These are phyloP conservation scores for Paratrypauchen microcephalus DNA, from an alignment of 2,797 vertebrate species.

Conservation along the genomic window DNA sequence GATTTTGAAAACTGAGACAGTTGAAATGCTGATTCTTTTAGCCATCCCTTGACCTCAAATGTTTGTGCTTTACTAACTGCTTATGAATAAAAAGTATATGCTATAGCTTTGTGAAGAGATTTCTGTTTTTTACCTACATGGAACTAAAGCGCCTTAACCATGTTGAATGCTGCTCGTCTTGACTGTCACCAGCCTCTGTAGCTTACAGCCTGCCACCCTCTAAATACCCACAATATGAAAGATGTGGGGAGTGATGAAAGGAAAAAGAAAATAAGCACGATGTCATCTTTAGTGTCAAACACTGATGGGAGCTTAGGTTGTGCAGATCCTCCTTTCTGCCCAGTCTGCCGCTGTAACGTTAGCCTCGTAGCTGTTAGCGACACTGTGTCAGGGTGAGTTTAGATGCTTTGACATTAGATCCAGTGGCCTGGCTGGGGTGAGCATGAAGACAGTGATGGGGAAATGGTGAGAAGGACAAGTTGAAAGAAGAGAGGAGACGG, in stretches of 20 bases:
- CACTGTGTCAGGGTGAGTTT: constrained; percentile 73
- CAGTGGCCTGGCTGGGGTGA: constrained; percentile 37
- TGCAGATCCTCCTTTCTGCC: constrained; percentile 46
- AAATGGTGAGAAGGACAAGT: constrained; percentile 46
- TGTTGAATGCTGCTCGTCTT: background rate
- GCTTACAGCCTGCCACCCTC: constrained; percentile 33
- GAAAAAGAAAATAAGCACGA: constrained; percentile 69
- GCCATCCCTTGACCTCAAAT: too few species aligned
- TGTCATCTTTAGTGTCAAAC: constrained; percentile 75
- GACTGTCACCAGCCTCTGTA: constrained; percentile 29
- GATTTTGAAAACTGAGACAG: too few species aligned
- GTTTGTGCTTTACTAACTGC: too few species aligned
- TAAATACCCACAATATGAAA: constrained; percentile 46
- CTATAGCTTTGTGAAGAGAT: background rate
- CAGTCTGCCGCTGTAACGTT: constrained; percentile 65
- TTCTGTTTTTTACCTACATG: background rate
- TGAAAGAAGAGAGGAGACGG: constrained; percentile 54
- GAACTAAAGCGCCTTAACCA: background rate
- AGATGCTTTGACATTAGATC: constrained; percentile 66
- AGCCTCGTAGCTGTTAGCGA: constrained; percentile 68
- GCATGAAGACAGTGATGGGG: constrained; percentile 26
- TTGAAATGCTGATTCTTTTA: too few species aligned
- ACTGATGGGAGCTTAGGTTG: constrained; percentile 56
- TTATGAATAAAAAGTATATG: too few species aligned
- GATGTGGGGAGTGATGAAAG: constrained; percentile 62